Conservation (phyloP, 2,888 invertebrate species). For the Oxyteleia sp. region DNA sequence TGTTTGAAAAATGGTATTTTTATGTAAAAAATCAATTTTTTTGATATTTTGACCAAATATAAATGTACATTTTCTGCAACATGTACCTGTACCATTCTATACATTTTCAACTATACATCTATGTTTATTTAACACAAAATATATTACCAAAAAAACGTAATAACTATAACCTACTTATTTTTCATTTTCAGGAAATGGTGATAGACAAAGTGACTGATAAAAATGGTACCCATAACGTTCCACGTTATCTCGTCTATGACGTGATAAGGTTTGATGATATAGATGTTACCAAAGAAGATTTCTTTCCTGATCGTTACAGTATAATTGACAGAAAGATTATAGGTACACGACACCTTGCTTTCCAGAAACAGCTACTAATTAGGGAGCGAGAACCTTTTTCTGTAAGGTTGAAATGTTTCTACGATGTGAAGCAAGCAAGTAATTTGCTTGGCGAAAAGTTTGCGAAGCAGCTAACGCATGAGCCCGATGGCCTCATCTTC, state of each 20-base stretch:
- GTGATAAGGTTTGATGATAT: slow-evolving; percentile 94
- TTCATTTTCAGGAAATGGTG: slow-evolving; percentile 95
- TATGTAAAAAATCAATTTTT: no score
- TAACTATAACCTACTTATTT: no score
- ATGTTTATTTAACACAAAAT: no score
- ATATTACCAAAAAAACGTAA: no score
- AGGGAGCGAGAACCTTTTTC: slow-evolving; percentile 95
- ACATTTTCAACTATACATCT: no score
- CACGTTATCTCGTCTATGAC: slow-evolving; percentile 98
- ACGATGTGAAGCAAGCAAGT: slow-evolving; percentile 92
- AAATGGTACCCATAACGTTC: slow-evolving; percentile 94
- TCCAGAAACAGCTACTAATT: slow-evolving; percentile 92
- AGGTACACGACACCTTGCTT: slow-evolving; percentile 91
- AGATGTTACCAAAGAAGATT: slow-evolving; percentile 93
- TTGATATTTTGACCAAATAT: no score
- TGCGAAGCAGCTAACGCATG: slow-evolving; percentile 94
- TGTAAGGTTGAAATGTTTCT: slow-evolving; percentile 96
- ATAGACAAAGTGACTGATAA: slow-evolving; percentile 94
- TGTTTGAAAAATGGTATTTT: slow-evolving; percentile 50
- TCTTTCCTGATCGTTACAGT: slow-evolving; percentile 92
- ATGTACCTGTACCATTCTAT: no score
- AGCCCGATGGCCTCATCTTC: slow-evolving; percentile 99
- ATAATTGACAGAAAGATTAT: slow-evolving; percentile 93
- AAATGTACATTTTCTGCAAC: no score
- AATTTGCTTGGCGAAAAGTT: slow-evolving; percentile 95